Conservation (phyloP, 2,797 vertebrate genomes). For the Stomatorhinus walkeri region DNA sequence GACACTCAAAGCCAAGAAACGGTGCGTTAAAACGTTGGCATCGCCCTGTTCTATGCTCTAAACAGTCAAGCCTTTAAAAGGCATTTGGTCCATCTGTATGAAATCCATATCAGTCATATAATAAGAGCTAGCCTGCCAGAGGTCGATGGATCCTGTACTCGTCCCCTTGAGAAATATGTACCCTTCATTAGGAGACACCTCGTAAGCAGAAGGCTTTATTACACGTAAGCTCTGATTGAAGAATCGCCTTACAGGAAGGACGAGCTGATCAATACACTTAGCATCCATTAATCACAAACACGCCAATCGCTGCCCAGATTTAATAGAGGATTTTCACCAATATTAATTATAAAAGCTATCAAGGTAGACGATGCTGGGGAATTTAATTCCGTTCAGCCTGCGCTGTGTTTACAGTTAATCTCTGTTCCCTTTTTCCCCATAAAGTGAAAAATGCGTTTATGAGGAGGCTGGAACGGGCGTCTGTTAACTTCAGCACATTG, state of each 20-base stretch:
- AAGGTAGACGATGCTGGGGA: slow-evolving; percentile 37
- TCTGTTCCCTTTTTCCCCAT: neutral
- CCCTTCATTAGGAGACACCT: neutral
- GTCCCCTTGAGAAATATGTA: neutral
- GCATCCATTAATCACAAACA: slow-evolving; percentile 57
- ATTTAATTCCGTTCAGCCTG: slow-evolving; percentile 13
- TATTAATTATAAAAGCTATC: slow-evolving; percentile 63
- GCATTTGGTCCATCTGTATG: neutral
- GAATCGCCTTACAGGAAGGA: slow-evolving; percentile 65
- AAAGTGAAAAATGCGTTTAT: neutral
- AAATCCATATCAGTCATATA: neutral
- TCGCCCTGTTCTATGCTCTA: neutral
- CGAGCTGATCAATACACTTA: slow-evolving; percentile 62
- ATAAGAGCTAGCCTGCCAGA: neutral
- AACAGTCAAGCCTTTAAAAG: neutral
- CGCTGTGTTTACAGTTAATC: neutral
- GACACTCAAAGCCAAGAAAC: neutral
- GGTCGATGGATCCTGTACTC: neutral
- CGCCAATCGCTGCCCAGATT: slow-evolving; percentile 19
- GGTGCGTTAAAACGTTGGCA: neutral
- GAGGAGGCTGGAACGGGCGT: neutral
- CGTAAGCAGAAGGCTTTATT: slow-evolving; percentile 47
- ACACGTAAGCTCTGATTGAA: slow-evolving; percentile 72
- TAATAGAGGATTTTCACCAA: slow-evolving; percentile 53
- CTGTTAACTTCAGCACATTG: neutral